Evolutionary conservation across 1,140 invertebrate genomes (phyloP), one percentile per base, ranked within the genome.

Genomic region (Cherax quadricarinatus): DNA sequence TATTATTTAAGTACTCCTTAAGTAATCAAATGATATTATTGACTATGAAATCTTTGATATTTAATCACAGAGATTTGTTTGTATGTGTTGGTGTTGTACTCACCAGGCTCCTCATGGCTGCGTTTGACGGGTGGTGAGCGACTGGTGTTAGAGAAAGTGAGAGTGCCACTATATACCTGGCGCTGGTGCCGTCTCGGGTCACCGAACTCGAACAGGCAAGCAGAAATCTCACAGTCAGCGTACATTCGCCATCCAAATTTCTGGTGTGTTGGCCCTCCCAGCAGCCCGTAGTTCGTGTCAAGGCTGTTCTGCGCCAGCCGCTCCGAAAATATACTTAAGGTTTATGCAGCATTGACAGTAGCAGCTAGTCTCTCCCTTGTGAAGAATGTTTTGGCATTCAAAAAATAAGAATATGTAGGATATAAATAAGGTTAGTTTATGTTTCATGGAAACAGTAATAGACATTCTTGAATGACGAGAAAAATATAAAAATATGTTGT

Each of bases 101-200:
- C 24, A 75, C 70, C 70, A 75, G 70, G 70, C 16, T 30, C 70
- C 70, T 75, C 70, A 75, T 75, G 70, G 70, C 24, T 75, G 24
- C 24, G 9, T n/a, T 75, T 75, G 70, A 3, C 70, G 7, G 70
- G 70, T 75, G 70, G 21, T 30, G 70, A 30, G 70, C 70, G n/a
- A 75, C 70, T 75, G 70, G 30, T 30, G 70, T 9, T n/a, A 30
- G 24, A 10, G 7, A 30, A 4, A n/a, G 70, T 18, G 14, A 66
- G 62, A 18, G 62, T 21, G 70, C 24, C n/a, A 21, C 70, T 30
- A 75, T 75, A 75, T 75, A 75, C 70, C 24, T 6, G 53, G 62
- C 62, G 16, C 62, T 66, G 14, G 53, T 57, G 53, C 10, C 70
- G 70, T 75, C 70, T 16, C 70, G 70, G 70, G 70, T 75, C 70